Percentiles rank a stretch among this genome's conserved stretches.
phyloP scores from a whole-genome alignment of 2,113 vertebrate species.

The Lagopus muta region DNA sequence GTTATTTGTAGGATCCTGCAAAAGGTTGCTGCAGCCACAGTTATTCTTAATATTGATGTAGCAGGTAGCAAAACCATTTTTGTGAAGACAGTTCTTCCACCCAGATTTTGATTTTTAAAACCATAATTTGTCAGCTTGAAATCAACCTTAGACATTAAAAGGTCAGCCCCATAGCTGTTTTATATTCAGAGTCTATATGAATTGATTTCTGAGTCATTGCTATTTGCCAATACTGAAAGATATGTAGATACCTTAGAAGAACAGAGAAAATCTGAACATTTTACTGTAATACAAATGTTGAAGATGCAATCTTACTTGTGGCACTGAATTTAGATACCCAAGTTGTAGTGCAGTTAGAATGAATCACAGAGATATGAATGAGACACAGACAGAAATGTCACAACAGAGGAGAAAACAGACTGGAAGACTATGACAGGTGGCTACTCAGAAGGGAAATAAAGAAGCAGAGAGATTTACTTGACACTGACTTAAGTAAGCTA shows the following conservation, averaged over 20 bases:
- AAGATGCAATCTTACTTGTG: not conserved
- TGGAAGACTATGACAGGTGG: not conserved
- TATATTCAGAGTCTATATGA: not conserved
- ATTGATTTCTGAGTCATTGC: not conserved
- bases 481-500: not conserved
- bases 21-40: not conserved
- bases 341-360: not conserved
- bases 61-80: not conserved
- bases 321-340: not conserved
- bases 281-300: not conserved
- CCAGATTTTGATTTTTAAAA: not conserved
- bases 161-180: not conserved
- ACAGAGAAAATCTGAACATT: not conserved
- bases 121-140: not conserved
- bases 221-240: not conserved
- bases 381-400: not conserved
- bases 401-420: not conserved
- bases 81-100: not conserved
- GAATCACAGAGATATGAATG: not conserved
- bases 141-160: not conserved
- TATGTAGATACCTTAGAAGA: not conserved
- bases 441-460: not conserved
- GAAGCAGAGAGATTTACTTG: not conserved
- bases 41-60: not conserved
- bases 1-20: fast-evolving